phyloP scores from a whole-genome alignment of 1,140 invertebrate genomes.

The Medauroidea extradentata region DNA sequence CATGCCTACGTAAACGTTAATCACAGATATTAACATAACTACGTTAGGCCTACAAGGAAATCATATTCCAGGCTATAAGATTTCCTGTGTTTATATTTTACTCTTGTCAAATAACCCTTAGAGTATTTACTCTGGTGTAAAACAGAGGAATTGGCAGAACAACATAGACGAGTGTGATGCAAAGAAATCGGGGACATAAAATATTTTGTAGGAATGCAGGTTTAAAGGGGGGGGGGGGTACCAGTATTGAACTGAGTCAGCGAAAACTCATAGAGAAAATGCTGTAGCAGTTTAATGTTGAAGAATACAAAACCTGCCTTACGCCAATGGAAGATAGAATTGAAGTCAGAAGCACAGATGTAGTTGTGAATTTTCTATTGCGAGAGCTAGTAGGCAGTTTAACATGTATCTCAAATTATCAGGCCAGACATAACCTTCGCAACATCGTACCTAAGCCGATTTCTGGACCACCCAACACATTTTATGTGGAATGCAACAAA shows the following conservation, averaged over 20 bases:
- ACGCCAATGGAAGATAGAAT: constrained; percentile 9
- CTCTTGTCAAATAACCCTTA: too few species aligned
- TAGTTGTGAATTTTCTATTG: too few species aligned
- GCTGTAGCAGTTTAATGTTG: constrained; percentile 13
- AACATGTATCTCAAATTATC: constrained; percentile 40
- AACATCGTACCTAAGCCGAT: constrained; percentile 36
- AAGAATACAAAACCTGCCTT: constrained; percentile 9
- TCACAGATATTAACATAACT: too few species aligned
- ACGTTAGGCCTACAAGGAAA: too few species aligned
- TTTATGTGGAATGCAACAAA: constrained; percentile 37
- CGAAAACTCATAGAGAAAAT: constrained; percentile 1
- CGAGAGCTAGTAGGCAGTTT: constrained; percentile 39
- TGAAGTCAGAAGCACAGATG: too few species aligned
- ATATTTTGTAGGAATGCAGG: constrained; percentile 15
- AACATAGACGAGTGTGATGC: constrained; percentile 3
- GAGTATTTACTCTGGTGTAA: too few species aligned
- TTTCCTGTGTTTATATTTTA: too few species aligned
- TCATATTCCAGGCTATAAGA: too few species aligned
- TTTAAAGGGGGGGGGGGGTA: not conserved
- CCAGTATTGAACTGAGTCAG: constrained; percentile 2
- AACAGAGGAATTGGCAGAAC: constrained; percentile 8
- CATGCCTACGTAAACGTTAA: too few species aligned
- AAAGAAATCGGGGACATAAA: not conserved
- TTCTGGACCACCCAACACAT: constrained; percentile 23
- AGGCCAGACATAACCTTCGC: constrained; percentile 46